These are phyloP conservation scores for Diachrysia chrysitis DNA, from an alignment of 2,888 invertebrate genomes.

Conservation along the genomic window DNA sequence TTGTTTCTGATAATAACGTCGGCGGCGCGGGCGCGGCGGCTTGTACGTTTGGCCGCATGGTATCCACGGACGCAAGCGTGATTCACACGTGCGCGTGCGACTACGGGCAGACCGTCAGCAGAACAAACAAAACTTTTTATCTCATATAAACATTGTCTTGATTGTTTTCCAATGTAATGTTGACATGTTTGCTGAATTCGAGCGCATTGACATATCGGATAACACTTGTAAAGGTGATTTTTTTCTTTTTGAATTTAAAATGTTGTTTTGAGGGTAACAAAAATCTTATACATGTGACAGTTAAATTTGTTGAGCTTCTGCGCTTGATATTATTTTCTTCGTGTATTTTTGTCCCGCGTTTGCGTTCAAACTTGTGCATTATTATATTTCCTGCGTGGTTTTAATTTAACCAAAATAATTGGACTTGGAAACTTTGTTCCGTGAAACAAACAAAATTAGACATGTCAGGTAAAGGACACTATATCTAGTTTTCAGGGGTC, in stretches of 20 bases:
- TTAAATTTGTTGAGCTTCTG: too few relatives aligned
- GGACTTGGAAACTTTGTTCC: too few relatives aligned
- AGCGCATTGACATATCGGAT: conserved; percentile 5
- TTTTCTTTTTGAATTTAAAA: neutral
- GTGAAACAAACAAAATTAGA: too few relatives aligned
- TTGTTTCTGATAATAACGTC: conserved; percentile 55
- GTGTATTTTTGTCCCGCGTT: too few relatives aligned
- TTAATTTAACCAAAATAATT: too few relatives aligned
- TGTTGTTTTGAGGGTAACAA: neutral
- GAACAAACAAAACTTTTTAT: conserved; percentile 41
- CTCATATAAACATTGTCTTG: conserved; percentile 9
- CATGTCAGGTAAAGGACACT: too few relatives aligned
- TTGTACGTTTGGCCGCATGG: conserved; percentile 55
- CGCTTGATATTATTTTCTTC: too few relatives aligned
- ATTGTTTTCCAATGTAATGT: conserved; percentile 15
- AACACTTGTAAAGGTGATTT: conserved; percentile 1
- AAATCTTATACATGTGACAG: too few relatives aligned
- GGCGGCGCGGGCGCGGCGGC: conserved; percentile 13
- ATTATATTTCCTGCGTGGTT: too few relatives aligned
- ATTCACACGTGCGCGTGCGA: conserved; percentile 60
- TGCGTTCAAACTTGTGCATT: too few relatives aligned
- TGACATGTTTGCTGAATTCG: conserved; percentile 13
- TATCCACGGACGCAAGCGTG: conserved; percentile 60
- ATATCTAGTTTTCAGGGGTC: too few relatives aligned
- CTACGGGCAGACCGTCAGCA: conserved; percentile 28